These are phyloP conservation scores for Laodelphax striatellus DNA, from an alignment of 1,140 invertebrate genomes.

Conservation along the genomic window DNA sequence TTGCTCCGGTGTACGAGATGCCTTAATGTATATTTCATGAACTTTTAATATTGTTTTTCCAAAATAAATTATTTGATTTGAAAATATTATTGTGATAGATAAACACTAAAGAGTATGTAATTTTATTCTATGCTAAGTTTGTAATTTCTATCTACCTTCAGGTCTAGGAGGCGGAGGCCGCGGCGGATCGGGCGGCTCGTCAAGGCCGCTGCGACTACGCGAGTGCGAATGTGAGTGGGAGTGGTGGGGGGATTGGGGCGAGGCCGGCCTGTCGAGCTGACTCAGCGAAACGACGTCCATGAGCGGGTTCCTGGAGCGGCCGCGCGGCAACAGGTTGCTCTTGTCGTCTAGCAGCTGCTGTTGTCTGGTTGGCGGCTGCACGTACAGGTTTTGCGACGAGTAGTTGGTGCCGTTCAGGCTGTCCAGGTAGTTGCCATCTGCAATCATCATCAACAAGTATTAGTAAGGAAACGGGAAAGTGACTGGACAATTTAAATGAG, in stretches of 20 bases:
- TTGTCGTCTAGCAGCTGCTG: conserved; percentile 42
- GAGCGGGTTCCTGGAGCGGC: conserved; percentile 55
- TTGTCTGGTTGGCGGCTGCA: conserved; percentile 68
- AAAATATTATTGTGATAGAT: too few species aligned
- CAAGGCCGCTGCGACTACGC: conserved; percentile 26
- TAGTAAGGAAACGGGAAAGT: background rate
- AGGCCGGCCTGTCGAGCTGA: conserved; percentile 42
- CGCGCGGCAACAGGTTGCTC: conserved; percentile 53
- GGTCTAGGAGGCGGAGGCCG: conserved; percentile 75
- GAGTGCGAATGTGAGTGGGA: conserved; percentile 20
- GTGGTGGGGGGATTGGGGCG: conserved; percentile 20
- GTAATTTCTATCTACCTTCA: too few species aligned
- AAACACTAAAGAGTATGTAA: too few species aligned
- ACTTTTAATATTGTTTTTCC: too few species aligned
- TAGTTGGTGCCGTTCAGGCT: conserved; percentile 41
- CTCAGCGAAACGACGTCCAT: conserved; percentile 48
- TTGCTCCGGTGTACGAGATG: too few species aligned
- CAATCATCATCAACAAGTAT: background rate
- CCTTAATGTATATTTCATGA: too few species aligned
- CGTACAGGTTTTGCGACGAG: conserved; percentile 82
- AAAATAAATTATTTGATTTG: too few species aligned
- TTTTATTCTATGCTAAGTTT: too few species aligned
- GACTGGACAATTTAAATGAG: too few species aligned
- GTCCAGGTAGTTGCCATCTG: conserved; percentile 27
- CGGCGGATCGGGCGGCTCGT: conserved; percentile 45